phyloP scores from a whole-genome alignment of 2,113 vertebrate genomes.

The Ochotona curzoniae region DNA sequence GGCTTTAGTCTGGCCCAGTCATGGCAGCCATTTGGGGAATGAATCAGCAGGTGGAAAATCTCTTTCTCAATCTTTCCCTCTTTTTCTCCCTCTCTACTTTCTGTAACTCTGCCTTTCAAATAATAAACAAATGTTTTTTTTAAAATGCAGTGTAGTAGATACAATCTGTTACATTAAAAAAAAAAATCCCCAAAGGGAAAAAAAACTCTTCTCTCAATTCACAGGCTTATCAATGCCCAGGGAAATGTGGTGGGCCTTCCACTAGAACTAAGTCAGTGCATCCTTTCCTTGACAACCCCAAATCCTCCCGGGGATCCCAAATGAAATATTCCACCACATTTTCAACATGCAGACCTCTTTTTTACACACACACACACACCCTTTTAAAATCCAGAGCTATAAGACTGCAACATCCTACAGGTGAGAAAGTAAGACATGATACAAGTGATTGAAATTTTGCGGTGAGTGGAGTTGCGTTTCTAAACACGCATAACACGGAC shows the following conservation, averaged over 20 bases:
- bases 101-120: no score
- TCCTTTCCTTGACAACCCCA: background rate
- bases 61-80: no score
- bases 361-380: background rate
- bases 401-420: no score
- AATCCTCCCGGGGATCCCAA: background rate
- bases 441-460: background rate
- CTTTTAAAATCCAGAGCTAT: background rate
- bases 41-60: no score
- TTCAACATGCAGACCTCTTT: constrained; percentile 12
- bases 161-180: background rate
- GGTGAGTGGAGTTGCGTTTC: background rate
- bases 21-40: no score
- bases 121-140: no score
- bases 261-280: background rate
- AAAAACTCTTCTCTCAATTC: background rate
- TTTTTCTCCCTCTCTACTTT: no score
- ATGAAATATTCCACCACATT: background rate
- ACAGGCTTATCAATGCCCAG: background rate
- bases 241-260: background rate
- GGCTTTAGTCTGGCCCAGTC: no score
- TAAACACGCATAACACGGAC: background rate
- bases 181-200: background rate
- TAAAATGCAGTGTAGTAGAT: background rate
- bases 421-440: background rate